Evolutionary conservation across 1,140 invertebrate species (phyloP).

Genomic region (Cotesia chilonis): DNA sequence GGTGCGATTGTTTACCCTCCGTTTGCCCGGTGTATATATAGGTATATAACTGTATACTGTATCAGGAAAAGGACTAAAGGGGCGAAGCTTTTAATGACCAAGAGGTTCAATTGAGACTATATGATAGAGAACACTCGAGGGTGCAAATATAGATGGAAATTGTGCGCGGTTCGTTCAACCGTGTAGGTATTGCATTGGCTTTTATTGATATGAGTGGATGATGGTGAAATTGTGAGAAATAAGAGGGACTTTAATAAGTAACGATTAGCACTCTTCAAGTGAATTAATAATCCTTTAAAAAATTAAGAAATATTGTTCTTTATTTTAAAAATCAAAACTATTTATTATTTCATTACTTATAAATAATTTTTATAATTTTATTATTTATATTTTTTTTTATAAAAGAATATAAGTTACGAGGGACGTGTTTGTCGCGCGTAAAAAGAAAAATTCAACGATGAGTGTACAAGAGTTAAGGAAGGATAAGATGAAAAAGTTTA

Average conservation of each 20-base stretch:
- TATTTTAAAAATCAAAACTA: too few relatives aligned
- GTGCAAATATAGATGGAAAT: constrained; percentile 1
- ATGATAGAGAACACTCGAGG: not conserved
- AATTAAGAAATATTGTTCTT: too few relatives aligned
- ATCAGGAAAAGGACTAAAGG: not conserved
- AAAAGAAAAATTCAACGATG: constrained; percentile 3
- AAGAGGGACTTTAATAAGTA: too few relatives aligned
- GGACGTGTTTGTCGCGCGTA: constrained; percentile 7
- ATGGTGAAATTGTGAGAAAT: too few relatives aligned
- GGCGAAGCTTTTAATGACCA: constrained; percentile 3
- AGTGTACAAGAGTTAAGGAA: constrained; percentile 1
- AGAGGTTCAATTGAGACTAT: constrained; percentile 5
- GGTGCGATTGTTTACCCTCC: constrained; percentile 19
- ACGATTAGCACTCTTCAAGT: too few relatives aligned
- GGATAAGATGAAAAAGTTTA: constrained; percentile 45
- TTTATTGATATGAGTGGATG: too few relatives aligned
- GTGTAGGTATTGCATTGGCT: too few relatives aligned
- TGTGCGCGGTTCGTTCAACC: not conserved
- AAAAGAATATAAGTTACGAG: not conserved
- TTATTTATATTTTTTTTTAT: not conserved
- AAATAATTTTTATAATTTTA: not conserved
- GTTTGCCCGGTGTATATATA: not conserved
- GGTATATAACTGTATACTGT: not conserved
- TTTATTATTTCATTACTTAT: too few relatives aligned
- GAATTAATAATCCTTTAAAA: too few relatives aligned